These are phyloP conservation scores for Nyctibius bracteatus DNA, from an alignment of 2,113 vertebrate genomes.

Conservation along the genomic window DNA sequence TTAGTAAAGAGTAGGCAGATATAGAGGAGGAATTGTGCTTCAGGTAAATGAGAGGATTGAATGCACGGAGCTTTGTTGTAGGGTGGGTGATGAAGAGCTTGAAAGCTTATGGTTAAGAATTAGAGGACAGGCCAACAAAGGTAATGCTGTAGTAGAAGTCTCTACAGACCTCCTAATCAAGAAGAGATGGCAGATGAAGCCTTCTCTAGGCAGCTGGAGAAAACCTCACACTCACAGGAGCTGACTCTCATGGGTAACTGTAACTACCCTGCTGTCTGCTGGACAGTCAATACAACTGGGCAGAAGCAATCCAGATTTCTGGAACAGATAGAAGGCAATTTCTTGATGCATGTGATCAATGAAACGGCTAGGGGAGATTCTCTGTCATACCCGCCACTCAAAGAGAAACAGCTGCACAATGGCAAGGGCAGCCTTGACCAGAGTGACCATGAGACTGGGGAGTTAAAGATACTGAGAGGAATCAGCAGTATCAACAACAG, in stretches of 20 bases:
- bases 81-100: background rate
- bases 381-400: background rate
- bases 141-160: background rate
- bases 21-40: background rate
- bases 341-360: background rate
- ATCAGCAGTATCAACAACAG: background rate
- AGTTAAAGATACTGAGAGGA: background rate
- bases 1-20: background rate
- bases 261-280: background rate
- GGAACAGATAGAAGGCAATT: background rate
- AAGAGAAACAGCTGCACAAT: background rate
- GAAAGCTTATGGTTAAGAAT: background rate
- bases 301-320: background rate
- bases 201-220: background rate
- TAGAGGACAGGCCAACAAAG: background rate
- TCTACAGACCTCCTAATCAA: background rate
- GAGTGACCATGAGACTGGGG: background rate
- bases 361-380: background rate
- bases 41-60: background rate
- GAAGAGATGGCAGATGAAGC: background rate
- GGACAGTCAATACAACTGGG: background rate
- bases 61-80: background rate
- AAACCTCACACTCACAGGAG: background rate
- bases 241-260: background rate
- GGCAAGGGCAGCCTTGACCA: background rate